These are phyloP conservation scores for Chloroceryle aenea DNA, from an alignment of 2,113 vertebrate species.

Conservation along the genomic window DNA sequence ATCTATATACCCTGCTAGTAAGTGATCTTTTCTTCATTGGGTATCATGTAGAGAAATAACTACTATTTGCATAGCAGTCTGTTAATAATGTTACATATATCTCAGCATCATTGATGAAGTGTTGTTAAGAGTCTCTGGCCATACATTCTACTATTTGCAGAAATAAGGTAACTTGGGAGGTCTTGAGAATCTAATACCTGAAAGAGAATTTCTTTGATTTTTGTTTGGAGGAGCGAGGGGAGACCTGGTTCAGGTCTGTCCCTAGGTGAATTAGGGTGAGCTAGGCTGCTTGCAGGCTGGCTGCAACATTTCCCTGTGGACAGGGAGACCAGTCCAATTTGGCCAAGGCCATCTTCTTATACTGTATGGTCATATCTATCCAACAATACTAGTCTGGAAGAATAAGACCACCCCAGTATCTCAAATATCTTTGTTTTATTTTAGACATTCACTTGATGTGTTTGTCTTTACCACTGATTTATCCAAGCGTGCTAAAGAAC, in stretches of 20 bases:
- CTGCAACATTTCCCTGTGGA: not conserved
- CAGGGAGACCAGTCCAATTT: not conserved
- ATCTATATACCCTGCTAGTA: not conserved
- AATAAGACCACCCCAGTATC: not conserved
- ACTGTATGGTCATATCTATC: not conserved
- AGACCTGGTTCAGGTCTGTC: not conserved
- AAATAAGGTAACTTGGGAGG: not conserved
- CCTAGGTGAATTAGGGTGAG: not conserved
- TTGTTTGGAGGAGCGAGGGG: not conserved
- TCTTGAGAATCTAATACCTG: not conserved
- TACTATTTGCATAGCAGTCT: not conserved
- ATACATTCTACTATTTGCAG: not conserved
- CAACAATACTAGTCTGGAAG: not conserved
- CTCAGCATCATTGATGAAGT: not conserved
- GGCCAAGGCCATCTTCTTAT: not conserved
- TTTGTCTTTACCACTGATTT: not conserved
- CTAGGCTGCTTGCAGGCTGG: not conserved
- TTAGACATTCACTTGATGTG: not conserved
- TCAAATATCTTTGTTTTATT: not conserved
- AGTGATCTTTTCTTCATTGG: not conserved
- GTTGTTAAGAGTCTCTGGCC: not conserved
- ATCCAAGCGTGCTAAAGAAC: not conserved
- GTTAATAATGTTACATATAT: not conserved
- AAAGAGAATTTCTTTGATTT: not conserved
- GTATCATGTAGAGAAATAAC: not conserved